Evolutionary conservation across 2,113 vertebrate species (phyloP), one percentile per base, ranked within the genome.

Genomic region (Alaudala cheleensis): DNA sequence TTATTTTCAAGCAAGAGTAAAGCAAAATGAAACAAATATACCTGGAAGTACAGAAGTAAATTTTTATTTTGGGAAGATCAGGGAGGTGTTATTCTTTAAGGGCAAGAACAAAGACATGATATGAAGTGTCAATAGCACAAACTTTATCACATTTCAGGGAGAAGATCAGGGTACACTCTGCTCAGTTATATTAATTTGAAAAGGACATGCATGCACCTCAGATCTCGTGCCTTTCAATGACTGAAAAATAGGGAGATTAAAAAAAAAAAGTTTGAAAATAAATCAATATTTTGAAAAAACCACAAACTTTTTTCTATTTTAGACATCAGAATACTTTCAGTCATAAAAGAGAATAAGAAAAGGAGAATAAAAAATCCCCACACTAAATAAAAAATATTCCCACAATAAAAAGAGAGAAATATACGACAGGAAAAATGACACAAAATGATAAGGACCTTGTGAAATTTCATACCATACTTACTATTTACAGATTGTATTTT

Each of bases 321-420:
- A 83, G 47, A 37, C 47, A 77, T 22, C 54, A 90, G 78, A 90
- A 70, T 70, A 56, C 17, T 66, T 95, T 88, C 50, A 90, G 12
- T 70, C 87, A 95, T 93, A 66, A 94, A 94, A 88, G 34, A 77
- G 78, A 95, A 80, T 73, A 95, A 40, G 67, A 74, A 78, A 88
- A 93, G 13, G 26, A 21, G 42, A 79, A 47, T 85, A 83, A 86
- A 45, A 3, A 0, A 42, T 12, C 1, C 16, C 10, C 11, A 33
- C 14, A 44, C n/a, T 89, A 73, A 88, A 82, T 88, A 58, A 92
- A 87, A 91, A 81, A 62, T 39, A 87, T 50, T 70, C 24, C 6
- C 82, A 40, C 47, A 77, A 42, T 65, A 72, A 74, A 89, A 88
- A 65, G 20, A 88, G 54, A 81, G 56, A 78, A 60, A 78, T 69